Evolutionary conservation across 1,140 invertebrate species (phyloP), one percentile per base, ranked within the genome.

Genomic region (Drosophila biarmipes): DNA sequence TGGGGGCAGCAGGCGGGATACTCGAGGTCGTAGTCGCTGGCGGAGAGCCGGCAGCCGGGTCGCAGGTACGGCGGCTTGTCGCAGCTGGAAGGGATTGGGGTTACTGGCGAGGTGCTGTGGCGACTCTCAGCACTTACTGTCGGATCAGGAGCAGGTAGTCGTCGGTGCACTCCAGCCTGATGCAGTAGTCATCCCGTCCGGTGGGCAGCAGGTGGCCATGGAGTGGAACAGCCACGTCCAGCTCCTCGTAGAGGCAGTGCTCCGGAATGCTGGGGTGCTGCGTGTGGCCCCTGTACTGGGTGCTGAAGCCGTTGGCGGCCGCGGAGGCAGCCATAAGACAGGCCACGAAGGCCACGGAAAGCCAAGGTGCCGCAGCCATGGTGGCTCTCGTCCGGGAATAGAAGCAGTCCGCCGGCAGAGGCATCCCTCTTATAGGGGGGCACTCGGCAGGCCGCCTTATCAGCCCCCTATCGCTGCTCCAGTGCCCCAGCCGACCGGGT

Each of bases 241-340:
- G 54, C 52, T 91, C 89, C 57, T 74, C 80, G 46, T 90, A 90
- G 38, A 75, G 74, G 37, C 89, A 91, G 35, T 85, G 72, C 8
- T 59, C 43, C 5, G 75, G 11, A 6, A 79, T 6, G 2, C 38
- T 67, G 3, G 86, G 42, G 43, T 90, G 78, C 31, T 68, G 54
- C 5, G 75, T 52, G 51, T 79, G 62, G 19, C 86, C 86, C 1
- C 64, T 67, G 51, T 87, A 90, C 42, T 90, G 86, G 7, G 68
- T 67, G 38, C 74, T 81, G 2, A 78, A 68, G 15, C 73, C 66
- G 11, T 45, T 38, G 2, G 10, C 35, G 0, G 10, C 8, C n/a
- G 66, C 45, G 2, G 37, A n/a, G 0, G 31, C 6, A 1, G 17
- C 0, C 3, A 46, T 0, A 14, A 45, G 11, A 19, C 10, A 34